Evolutionary conservation across 2,797 vertebrate species (phyloP).

Genomic region (Dallia pectoralis): DNA sequence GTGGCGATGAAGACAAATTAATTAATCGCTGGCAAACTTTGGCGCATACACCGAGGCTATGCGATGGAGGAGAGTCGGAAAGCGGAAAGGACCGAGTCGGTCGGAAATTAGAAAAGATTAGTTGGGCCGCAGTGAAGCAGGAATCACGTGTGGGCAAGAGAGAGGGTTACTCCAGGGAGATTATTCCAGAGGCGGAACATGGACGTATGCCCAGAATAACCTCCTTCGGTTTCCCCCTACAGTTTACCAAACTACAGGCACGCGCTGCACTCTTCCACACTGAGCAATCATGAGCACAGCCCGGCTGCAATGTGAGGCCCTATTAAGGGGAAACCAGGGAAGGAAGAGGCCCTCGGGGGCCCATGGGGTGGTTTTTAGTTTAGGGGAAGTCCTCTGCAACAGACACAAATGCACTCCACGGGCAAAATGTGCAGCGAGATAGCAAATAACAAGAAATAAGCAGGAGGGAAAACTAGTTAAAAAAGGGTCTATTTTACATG

Average conservation of each 20-base stretch:
- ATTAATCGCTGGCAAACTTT: conserved; percentile 59
- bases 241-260: conserved; percentile 46
- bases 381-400: conserved; percentile 1
- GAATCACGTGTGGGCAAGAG: conserved; percentile 32
- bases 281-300: background rate
- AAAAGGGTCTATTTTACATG: background rate
- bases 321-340: background rate
- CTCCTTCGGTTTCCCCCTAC: conserved; percentile 23
- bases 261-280: conserved; percentile 42
- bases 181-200: conserved; percentile 36
- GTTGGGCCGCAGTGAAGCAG: conserved; percentile 41
- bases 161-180: conserved; percentile 21
- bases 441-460: background rate
- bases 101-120: conserved; percentile 42
- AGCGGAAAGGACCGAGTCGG: conserved; percentile 28
- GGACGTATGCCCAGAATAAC: conserved; percentile 38
- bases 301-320: background rate
- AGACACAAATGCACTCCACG: background rate
- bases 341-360: background rate
- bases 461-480: background rate
- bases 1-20: conserved; percentile 57
- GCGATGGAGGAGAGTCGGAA: background rate
- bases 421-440: conserved; percentile 7
- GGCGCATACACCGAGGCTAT: conserved; percentile 13
- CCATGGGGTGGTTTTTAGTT: background rate